Base-by-base conservation (phyloP, 1,140 invertebrate species). In the Zaprionus ghesquierei region DNA sequence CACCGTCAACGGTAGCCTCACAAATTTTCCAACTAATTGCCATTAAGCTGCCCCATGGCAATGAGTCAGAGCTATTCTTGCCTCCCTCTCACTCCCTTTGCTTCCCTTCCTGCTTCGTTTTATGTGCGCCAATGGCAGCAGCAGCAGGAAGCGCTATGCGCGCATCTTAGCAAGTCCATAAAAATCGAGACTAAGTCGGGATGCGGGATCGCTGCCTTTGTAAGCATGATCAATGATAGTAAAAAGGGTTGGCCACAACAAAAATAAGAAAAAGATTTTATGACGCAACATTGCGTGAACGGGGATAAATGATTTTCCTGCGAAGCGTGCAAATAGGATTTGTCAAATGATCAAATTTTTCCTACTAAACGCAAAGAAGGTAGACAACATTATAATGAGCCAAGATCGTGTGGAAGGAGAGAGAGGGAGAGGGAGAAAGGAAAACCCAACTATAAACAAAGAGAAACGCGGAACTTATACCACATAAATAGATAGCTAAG, bases 281-380 rank as follows among this genome's bases (percentile, higher is more conserved):
- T 50, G 75, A 56, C 53, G 58, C 51, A 61, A 59, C 38, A 50
- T 38, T 2, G 25, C 25, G n/a, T n/a, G 35, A n/a, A n/a, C 15
- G n/a, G n/a, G 46, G 66, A 69, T 73, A 86, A 87, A 89, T 89
- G 79, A 87, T 79, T 87, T 87, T 89, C 71, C 59, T 54, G 46
- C 54, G 79, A 69, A 56, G 79, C 82, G 84, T 87, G 84, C 79
- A 87, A 87, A 87, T 89, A 87, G 82, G 84, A 87, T 87, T 87
- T 89, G 84, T 87, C 84, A 69, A 66, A 69, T 65, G 65, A 78
- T 78, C 66, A 78, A 59, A 75, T 25, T n/a, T 59, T 79, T 79
- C 59, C 51, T 44, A 29, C 59, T 78, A 84, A n/a, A n/a, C n/a
- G n/a, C n/a, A n/a, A 84, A 76, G 46, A 9, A 76, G 55, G 59